Evolutionary conservation across 2,888 invertebrate species (phyloP).

Genomic region (Ormyrus labotus): DNA sequence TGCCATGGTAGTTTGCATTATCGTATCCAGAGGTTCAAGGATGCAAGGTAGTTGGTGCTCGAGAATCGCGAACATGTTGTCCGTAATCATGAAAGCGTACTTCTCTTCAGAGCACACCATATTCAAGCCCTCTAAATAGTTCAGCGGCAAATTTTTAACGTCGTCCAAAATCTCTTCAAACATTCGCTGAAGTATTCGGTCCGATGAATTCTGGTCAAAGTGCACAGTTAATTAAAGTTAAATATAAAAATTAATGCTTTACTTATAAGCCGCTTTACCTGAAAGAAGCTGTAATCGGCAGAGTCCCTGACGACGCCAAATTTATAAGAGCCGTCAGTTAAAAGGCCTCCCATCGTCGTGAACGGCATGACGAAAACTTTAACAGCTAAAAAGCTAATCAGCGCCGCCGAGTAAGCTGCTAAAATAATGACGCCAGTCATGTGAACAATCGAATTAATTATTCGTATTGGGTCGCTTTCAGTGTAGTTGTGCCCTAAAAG

Average conservation of each 20-base stretch:
- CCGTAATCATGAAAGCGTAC: constrained; percentile 72
- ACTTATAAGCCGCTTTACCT: constrained; percentile 59
- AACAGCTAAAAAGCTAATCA: constrained; percentile 71
- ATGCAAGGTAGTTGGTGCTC: constrained; percentile 66
- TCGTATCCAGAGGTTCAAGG: constrained; percentile 69
- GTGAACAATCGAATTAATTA: constrained; percentile 69
- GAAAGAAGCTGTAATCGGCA: constrained; percentile 69
- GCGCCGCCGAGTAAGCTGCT: constrained; percentile 72
- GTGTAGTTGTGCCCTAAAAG: constrained; percentile 64
- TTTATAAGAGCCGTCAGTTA: constrained; percentile 69
- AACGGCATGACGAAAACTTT: constrained; percentile 72
- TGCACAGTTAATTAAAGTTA: not conserved
- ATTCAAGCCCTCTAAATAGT: constrained; percentile 68
- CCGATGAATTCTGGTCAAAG: constrained; percentile 67
- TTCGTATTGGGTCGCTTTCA: constrained; percentile 65
- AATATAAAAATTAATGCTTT: not conserved
- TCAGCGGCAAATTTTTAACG: constrained; percentile 64
- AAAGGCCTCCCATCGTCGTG: constrained; percentile 71
- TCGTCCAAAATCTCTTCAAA: constrained; percentile 65
- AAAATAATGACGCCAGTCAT: constrained; percentile 69
- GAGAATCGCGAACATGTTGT: constrained; percentile 67
- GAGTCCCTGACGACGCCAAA: constrained; percentile 69
- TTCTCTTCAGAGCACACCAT: constrained; percentile 67
- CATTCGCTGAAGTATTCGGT: constrained; percentile 64
- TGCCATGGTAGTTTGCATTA: constrained; percentile 70